Evolutionary conservation across 2,113 vertebrate genomes (phyloP).

Genomic region (Neogale vison): DNA sequence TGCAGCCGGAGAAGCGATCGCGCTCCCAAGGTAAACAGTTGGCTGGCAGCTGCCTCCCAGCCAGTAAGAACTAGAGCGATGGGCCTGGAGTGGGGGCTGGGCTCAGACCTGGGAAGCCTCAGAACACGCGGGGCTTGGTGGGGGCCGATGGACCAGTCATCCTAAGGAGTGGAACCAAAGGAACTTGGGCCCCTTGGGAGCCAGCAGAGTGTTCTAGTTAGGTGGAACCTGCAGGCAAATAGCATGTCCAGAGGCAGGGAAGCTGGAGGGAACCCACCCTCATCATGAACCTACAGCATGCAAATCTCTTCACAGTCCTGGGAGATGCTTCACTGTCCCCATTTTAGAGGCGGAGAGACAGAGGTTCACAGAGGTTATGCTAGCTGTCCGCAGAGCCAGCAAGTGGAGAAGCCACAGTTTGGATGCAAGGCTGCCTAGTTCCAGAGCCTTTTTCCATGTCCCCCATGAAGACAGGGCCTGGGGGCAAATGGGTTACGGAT

Average conservation of each 20-base stretch:
- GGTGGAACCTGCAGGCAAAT: background rate
- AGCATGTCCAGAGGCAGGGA: background rate
- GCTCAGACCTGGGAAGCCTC: background rate
- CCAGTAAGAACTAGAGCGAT: constrained; percentile 65
- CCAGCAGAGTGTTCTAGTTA: background rate
- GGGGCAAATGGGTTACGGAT: background rate
- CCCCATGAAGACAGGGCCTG: background rate
- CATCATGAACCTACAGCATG: fast-evolving
- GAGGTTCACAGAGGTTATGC: background rate
- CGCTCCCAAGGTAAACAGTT: constrained; percentile 85
- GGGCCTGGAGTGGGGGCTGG: background rate
- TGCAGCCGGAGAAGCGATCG: constrained; percentile 78
- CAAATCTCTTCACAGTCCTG: background rate
- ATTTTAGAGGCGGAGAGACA: background rate
- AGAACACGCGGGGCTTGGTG: background rate
- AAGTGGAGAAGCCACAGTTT: background rate
- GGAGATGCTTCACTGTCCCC: background rate
- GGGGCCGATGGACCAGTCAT: background rate
- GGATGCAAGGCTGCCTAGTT: background rate
- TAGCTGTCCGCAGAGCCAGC: background rate
- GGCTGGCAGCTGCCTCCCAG: constrained; percentile 78
- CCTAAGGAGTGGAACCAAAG: background rate
- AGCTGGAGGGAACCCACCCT: background rate
- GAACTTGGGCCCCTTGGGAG: background rate
- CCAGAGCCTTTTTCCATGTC: background rate